Percentiles rank a stretch among this genome's conserved stretches.
phyloP scores from a whole-genome alignment of 2,888 invertebrate species.

The Drosophila mercatorum region DNA sequence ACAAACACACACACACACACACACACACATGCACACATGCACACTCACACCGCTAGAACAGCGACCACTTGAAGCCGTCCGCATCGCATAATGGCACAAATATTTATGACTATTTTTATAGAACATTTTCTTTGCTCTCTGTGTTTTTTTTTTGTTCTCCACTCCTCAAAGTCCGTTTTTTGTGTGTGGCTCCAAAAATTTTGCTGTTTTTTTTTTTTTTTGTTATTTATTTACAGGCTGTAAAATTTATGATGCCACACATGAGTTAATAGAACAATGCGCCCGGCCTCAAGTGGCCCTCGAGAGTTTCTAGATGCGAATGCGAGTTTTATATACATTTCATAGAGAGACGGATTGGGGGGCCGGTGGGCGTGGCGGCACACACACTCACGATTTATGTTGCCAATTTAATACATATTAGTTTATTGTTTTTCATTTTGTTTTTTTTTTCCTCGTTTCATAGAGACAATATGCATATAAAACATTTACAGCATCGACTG shows the following conservation, averaged over 20 bases:
- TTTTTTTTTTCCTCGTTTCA: conserved; percentile 1
- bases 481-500: conserved; percentile 36
- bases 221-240: conserved; percentile 72
- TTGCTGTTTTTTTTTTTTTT: not conserved
- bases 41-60: conserved; percentile 5
- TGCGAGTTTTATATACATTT: conserved; percentile 47
- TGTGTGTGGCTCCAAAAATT: conserved; percentile 15
- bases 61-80: conserved; percentile 63
- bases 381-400: conserved; percentile 45
- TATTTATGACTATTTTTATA: conserved; percentile 75
- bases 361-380: not conserved
- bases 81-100: conserved; percentile 69
- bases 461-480: conserved; percentile 11
- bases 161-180: conserved; percentile 10
- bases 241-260: conserved; percentile 76
- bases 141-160: conserved; percentile 24
- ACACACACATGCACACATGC: conserved; percentile 1
- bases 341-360: not conserved
- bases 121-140: conserved; percentile 27
- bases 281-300: conserved; percentile 47
- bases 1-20: conserved; percentile 17
- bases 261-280: conserved; percentile 76
- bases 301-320: conserved; percentile 38
- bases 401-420: conserved; percentile 51
- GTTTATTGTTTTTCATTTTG: conserved; percentile 53